Percentiles rank a stretch among this genome's conserved stretches.
These are phyloP conservation scores for Ophioderma brevispina DNA, from an alignment of 35 echinoderm and acorn worm species.

Conservation along the genomic window DNA sequence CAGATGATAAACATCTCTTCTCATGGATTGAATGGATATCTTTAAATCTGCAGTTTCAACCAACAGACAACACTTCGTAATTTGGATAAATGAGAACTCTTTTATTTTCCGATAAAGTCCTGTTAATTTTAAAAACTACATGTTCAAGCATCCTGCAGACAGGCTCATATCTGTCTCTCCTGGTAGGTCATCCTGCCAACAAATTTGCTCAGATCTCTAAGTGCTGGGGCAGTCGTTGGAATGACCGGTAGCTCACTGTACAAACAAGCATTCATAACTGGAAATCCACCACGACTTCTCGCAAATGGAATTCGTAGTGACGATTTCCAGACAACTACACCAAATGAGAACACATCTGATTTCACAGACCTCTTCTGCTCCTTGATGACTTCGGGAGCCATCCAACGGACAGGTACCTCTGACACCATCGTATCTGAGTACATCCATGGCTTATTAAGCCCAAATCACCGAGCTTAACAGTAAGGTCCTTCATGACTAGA, in stretches of 20 bases:
- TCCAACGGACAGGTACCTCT: slow-evolving; percentile 5
- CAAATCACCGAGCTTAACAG: neutral
- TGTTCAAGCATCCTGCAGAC: neutral
- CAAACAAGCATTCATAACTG: neutral
- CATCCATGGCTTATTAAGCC: neutral
- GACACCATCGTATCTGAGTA: neutral
- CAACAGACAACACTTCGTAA: no score
- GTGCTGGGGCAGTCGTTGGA: neutral
- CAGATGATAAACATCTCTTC: no score
- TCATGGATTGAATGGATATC: no score
- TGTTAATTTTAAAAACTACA: no score
- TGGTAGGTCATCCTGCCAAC: neutral
- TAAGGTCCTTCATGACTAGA: neutral
- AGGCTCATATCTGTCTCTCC: neutral
- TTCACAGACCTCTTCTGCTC: neutral
- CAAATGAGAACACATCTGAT: slow-evolving; percentile 13
- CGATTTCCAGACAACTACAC: neutral
- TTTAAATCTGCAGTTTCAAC: no score
- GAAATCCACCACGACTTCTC: neutral
- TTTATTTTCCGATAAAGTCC: no score
- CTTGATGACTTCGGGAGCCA: slow-evolving; percentile 16
- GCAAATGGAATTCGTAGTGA: neutral
- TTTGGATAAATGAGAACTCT: no score
- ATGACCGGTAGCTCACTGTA: neutral
- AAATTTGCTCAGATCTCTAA: neutral